Evolutionary conservation across 2,888 invertebrate genomes (phyloP), one percentile per base, ranked within the genome.

Genomic region (Metallyticus violacea): DNA sequence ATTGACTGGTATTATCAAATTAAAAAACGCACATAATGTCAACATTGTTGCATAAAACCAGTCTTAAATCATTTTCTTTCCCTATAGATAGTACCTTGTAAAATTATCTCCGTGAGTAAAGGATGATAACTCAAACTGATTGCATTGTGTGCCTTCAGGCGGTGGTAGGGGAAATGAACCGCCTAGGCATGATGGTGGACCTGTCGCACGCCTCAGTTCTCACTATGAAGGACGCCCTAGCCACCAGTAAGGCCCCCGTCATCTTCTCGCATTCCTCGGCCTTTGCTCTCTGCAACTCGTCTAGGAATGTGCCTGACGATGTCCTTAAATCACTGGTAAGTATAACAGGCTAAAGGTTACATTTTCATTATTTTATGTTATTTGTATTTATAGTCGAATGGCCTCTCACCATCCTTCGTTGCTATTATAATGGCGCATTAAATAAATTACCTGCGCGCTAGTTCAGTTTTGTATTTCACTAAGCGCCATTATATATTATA

Each of bases 141-240:
- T n/a, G n/a, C n/a, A n/a, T n/a, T n/a, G 1, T 82, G 62, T 62
- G 2, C n/a, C 77, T 89, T 81, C 90, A 95, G 93, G 93, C 93
- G 7, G 94, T 95, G 86, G 93, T 95, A 0, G 92, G 91, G 86
- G 95, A 95, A 91, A 93, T 95, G 93, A 95, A 95, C 90, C 93
- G 95, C 28, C 91, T 95, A 83, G 95, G 95, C 3, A 95, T 95
- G 95, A 91, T 95, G 86, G 93, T 95, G 80, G 95, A 95, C 90
- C 92, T 95, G 85, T 94, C 94, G 2, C 94, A 95, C 90, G 93
- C 95, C 1, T 94, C 95, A 9, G 93, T 94, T 87, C 91, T 93
- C 86, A 95, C 95, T 6, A 95, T 95, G 94, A 91, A 92, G 26
- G 94, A 94, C 89, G 93, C 94, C 2, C 90, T 95, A 79, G 92